These are phyloP conservation scores for Melinaea menophilus DNA, from an alignment of 2,888 invertebrate genomes.

Conservation along the genomic window DNA sequence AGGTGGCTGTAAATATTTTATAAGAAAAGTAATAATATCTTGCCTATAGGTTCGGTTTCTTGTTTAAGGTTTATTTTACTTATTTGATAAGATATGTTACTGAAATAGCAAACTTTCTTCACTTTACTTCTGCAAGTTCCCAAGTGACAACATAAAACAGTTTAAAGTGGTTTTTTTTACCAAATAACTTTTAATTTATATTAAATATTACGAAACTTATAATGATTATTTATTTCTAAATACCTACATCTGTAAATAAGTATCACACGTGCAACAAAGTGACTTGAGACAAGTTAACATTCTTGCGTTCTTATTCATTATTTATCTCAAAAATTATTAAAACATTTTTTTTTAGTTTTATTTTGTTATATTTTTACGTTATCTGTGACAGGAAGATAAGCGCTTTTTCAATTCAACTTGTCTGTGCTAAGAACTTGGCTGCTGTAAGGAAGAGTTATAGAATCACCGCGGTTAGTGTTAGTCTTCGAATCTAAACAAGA, in stretches of 20 bases:
- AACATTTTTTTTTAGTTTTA: background rate
- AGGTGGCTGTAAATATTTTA: conserved; percentile 9
- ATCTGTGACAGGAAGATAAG: conserved; percentile 34
- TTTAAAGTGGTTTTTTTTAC: background rate
- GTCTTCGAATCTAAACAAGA: conserved; percentile 14
- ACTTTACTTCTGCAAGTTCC: no score
- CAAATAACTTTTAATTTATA: background rate
- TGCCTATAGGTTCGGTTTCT: no score
- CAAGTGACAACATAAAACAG: background rate
- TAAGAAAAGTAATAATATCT: no score
- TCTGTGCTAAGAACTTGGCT: conserved; percentile 37
- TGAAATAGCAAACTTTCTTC: no score
- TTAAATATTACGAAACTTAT: background rate
- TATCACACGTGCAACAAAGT: conserved; percentile 67
- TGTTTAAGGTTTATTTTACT: no score
- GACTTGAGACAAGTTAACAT: conserved; percentile 56
- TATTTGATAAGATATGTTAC: no score
- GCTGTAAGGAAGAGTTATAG: conserved; percentile 19
- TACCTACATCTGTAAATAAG: conserved; percentile 13
- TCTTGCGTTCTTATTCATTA: background rate
- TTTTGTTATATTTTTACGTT: background rate
- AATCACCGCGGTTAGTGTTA: conserved; percentile 14
- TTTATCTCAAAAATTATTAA: conserved; percentile 3
- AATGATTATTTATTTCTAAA: background rate
- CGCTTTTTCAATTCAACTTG: conserved; percentile 49